A percentile compares a stretch with the other conserved stretches of the same genome.
phyloP scores from a whole-genome alignment of 2,113 vertebrate species.

The Pygoscelis adeliae region DNA sequence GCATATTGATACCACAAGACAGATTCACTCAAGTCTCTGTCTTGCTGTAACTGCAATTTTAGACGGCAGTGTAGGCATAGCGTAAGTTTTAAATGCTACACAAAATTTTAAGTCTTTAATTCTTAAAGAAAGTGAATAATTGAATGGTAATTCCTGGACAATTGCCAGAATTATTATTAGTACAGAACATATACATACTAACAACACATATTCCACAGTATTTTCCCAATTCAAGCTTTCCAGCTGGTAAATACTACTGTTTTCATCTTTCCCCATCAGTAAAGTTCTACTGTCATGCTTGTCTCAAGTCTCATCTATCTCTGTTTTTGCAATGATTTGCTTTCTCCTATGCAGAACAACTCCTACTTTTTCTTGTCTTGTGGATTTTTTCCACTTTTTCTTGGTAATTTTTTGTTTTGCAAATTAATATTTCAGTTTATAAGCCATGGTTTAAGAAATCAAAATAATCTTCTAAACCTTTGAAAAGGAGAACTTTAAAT shows the following conservation, averaged over 20 bases:
- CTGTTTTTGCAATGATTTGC: not conserved
- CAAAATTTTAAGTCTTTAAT: not conserved
- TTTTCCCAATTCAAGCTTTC: not conserved
- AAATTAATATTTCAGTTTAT: not conserved
- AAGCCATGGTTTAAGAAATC: not conserved
- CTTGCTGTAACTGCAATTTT: not conserved
- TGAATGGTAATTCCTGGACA: not conserved
- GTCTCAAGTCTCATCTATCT: not conserved
- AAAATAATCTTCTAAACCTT: not conserved
- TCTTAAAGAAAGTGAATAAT: not conserved
- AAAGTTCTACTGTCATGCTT: not conserved
- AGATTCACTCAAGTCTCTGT: not conserved
- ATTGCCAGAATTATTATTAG: not conserved
- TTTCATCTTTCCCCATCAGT: not conserved
- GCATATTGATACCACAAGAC: not conserved
- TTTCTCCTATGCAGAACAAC: not conserved
- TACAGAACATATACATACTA: not conserved
- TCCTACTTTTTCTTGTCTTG: not conserved
- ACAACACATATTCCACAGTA: not conserved
- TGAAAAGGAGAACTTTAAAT: not conserved
- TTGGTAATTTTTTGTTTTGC: not conserved
- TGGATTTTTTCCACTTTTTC: not conserved
- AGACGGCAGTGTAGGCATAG: not conserved
- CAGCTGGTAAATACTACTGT: not conserved
- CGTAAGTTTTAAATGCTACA: not conserved